Evolutionary conservation across 2,797 vertebrate genomes (phyloP).

Genomic region (Rhinella marina): DNA sequence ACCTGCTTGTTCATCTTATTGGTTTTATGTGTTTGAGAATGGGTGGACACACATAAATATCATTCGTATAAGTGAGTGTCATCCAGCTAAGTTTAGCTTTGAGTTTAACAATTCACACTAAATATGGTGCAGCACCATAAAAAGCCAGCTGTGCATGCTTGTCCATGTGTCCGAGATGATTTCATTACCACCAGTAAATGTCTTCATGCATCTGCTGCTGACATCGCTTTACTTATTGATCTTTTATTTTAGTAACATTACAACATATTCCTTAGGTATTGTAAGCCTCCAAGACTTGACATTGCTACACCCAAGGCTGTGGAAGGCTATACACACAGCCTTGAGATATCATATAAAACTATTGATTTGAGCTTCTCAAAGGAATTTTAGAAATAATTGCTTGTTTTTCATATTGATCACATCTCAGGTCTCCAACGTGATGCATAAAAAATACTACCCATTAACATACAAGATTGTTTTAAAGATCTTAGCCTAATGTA

Average conservation of each 20-base stretch:
- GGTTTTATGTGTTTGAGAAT: not conserved
- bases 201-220: conserved; percentile 29
- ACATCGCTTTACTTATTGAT: conserved; percentile 28
- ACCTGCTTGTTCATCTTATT: conserved; percentile 23
- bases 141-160: conserved; percentile 30
- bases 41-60: not conserved
- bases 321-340: not conserved
- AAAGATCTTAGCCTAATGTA: not conserved
- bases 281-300: not conserved
- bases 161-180: conserved; percentile 24
- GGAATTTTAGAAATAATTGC: conserved; percentile 21
- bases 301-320: not conserved
- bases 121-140: not conserved
- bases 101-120: conserved; percentile 16
- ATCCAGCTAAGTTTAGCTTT: conserved; percentile 21
- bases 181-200: conserved; percentile 40
- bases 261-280: conserved; percentile 9
- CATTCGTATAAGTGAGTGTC: not conserved
- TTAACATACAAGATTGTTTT: not conserved
- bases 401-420: conserved; percentile 30
- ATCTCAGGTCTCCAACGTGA: not conserved
- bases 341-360: not conserved
- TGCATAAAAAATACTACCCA: not conserved
- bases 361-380: conserved; percentile 11
- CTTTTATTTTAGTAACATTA: conserved; percentile 37